Base-by-base conservation (phyloP, 2,113 vertebrate species). In the Mola mola region DNA sequence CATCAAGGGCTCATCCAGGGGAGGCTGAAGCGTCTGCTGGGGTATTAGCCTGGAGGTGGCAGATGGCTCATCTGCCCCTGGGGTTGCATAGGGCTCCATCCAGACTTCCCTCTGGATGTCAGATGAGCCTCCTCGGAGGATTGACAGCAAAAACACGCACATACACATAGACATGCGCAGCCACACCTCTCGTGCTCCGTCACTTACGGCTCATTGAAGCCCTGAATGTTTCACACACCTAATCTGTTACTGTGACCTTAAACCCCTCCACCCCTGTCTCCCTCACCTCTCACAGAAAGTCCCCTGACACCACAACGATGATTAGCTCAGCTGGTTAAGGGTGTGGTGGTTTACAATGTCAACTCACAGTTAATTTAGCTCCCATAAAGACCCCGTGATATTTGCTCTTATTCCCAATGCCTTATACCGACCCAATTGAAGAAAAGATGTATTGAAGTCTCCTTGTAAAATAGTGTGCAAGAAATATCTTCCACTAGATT, bases 21-120 rank as follows among this genome's bases (percentile, higher is more conserved):
- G 48, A 79, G 58, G 41, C 58, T 75, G 66, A 66, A 75, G 33
- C 79, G 85, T 89, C 87, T 86, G 88, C 66, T 78, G 68, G 84
- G 87, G 82, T 89, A 89, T 90, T 89, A 90, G 84, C 84, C 81
- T 65, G 33, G 24, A 81, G 84, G 82, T 79, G 79, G 70, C 88
- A 90, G 88, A 90, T 90, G 88, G 85, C 48, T 52, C 2, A 15
- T 44, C 58, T 67, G 58, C 74, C 88, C 80, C 79, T 66, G 47
- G 76, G 79, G 85, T 79, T 64, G 66, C 6, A 13, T 80, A 42
- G 62, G 66, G 77, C 82, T 70, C 74, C 59, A 63, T 79, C 75
- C 77, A 56, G 48, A 46, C 70, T 76, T 69, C 78, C 73, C 81
- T 44, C 72, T 75, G 72, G 81, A 73, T 73, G 78, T 78, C 55